Evolutionary conservation across 1,140 invertebrate species (phyloP).

Genomic region (Gonioctena quinquepunctata): DNA sequence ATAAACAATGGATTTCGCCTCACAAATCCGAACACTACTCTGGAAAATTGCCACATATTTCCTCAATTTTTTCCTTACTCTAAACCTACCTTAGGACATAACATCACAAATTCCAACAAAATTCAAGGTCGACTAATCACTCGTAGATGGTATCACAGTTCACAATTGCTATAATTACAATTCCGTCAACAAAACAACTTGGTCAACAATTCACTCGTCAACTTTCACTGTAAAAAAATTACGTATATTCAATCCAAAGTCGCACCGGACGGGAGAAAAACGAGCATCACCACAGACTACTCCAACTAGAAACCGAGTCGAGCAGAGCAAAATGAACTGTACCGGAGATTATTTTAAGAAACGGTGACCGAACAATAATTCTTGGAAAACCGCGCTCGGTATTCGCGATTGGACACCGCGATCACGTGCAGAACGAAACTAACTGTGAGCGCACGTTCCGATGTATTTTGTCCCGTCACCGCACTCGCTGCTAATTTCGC

Average conservation of each 20-base stretch:
- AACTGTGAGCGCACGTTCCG: conserved; percentile 24
- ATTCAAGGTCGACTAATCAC: not conserved
- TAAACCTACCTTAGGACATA: conserved; percentile 13
- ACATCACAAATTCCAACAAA: conserved; percentile 16
- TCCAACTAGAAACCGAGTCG: not conserved
- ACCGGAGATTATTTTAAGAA: conserved; percentile 37
- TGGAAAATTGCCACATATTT: not conserved
- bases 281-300: not conserved
- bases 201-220: not conserved
- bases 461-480: not conserved
- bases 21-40: too few species aligned
- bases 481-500: not conserved
- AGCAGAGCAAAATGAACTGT: conserved; percentile 4
- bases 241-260: not conserved
- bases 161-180: not conserved
- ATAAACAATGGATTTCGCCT: too few species aligned
- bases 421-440: conserved; percentile 21
- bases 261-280: not conserved
- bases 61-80: too few species aligned
- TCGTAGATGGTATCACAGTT: conserved; percentile 2
- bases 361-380: conserved; percentile 35
- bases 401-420: conserved; percentile 28
- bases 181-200: not conserved
- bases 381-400: conserved; percentile 19
- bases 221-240: not conserved